phyloP scores from a whole-genome alignment of 2,888 invertebrate genomes.

The Trachelus iudaicus region DNA sequence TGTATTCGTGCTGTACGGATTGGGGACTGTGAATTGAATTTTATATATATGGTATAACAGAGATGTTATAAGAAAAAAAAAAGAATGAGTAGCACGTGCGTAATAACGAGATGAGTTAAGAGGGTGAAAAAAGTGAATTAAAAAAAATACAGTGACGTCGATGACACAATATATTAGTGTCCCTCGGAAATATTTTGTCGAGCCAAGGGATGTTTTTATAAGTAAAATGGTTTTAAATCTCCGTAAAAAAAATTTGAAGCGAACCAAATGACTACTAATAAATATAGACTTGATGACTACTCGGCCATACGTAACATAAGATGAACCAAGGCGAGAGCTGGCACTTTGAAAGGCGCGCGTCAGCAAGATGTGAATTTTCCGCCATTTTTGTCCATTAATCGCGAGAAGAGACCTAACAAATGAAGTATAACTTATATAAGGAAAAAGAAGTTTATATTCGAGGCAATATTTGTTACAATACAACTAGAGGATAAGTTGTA shows the following conservation, averaged over 20 bases:
- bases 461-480: conserved; percentile 65
- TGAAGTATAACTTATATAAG: conserved; percentile 35
- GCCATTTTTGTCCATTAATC: conserved; percentile 49
- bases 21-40: conserved; percentile 58
- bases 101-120: neutral
- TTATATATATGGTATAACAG: conserved; percentile 45
- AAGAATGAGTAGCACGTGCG: conserved; percentile 10
- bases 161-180: conserved; percentile 54
- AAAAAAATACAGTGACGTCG: conserved; percentile 38
- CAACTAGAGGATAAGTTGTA: conserved; percentile 56
- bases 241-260: conserved; percentile 44
- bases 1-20: conserved; percentile 49
- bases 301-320: conserved; percentile 57
- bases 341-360: conserved; percentile 34
- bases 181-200: conserved; percentile 63
- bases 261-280: conserved; percentile 52
- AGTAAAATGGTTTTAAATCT: conserved; percentile 57
- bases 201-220: conserved; percentile 63
- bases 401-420: conserved; percentile 27
- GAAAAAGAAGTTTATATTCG: conserved; percentile 58
- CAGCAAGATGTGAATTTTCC: conserved; percentile 29
- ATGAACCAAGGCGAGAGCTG: conserved; percentile 31
- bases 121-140: conserved; percentile 25
- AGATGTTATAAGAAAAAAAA: conserved; percentile 22
- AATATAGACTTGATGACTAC: conserved; percentile 45